Evolutionary conservation across 2,113 vertebrate species (phyloP).

Genomic region (Paraplagusia blochii): DNA sequence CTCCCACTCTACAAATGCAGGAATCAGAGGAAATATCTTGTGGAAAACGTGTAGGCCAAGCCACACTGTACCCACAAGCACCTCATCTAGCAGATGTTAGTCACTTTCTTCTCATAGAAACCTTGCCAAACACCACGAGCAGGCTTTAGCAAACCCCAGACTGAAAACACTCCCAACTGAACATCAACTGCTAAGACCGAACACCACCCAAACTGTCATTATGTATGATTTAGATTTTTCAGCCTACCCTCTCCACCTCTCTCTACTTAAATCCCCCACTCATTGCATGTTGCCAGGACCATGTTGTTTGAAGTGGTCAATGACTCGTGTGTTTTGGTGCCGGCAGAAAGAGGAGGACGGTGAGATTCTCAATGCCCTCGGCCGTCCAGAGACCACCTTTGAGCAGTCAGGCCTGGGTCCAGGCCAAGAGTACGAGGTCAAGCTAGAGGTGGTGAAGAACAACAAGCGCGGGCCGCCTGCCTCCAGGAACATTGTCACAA

Average conservation of each 20-base stretch:
- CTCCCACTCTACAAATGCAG: conserved; percentile 26
- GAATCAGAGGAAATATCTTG: conserved; percentile 26
- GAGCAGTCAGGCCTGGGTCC: conserved; percentile 91
- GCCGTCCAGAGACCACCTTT: conserved; percentile 86
- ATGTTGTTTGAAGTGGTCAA: conserved; percentile 34
- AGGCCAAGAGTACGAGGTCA: conserved; percentile 95
- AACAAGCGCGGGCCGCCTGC: conserved; percentile 87
- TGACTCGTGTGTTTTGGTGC: conserved; percentile 39
- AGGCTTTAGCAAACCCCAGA: conserved; percentile 40
- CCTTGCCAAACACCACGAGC: conserved; percentile 37
- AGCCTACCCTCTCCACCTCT: neutral
- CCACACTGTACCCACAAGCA: conserved; percentile 19
- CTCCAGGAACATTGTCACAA: conserved; percentile 85
- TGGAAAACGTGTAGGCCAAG: conserved; percentile 51
- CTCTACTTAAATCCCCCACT: neutral
- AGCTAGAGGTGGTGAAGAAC: conserved; percentile 92
- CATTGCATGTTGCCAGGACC: conserved; percentile 19
- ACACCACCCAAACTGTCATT: conserved; percentile 37
- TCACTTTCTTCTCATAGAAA: conserved; percentile 46
- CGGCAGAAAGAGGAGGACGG: conserved; percentile 94
- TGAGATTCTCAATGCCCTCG: conserved; percentile 86
- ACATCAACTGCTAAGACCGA: conserved; percentile 32
- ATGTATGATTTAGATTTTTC: conserved; percentile 24
- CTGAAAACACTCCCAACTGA: conserved; percentile 23
- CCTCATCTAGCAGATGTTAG: no score